A percentile compares a stretch with the other conserved stretches of the same genome.
These are phyloP conservation scores for Athene cunicularia DNA, from an alignment of 2,113 vertebrate genomes.

Conservation along the genomic window DNA sequence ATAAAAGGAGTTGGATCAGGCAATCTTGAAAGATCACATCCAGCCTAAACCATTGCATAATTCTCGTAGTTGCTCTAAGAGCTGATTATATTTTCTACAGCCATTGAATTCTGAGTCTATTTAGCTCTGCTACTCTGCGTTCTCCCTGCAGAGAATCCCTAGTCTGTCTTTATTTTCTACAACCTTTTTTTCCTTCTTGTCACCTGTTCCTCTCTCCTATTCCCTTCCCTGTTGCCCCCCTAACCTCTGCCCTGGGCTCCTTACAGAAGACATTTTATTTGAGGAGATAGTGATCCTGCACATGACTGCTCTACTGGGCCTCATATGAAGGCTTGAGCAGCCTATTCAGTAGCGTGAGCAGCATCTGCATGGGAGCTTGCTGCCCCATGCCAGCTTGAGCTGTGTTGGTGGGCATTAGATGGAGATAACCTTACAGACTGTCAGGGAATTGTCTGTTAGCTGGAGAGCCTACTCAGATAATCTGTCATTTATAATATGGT, in stretches of 20 bases:
- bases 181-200: background rate
- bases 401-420: background rate
- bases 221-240: background rate
- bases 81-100: background rate
- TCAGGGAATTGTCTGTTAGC: background rate
- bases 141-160: background rate
- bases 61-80: background rate
- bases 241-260: background rate
- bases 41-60: background rate
- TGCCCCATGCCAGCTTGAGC: background rate
- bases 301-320: background rate
- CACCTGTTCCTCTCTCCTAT: background rate
- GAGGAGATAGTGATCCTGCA: background rate
- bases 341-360: accelerated
- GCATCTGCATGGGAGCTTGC: background rate
- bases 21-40: background rate
- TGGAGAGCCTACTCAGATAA: background rate
- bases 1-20: background rate
- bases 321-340: background rate
- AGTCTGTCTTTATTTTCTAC: background rate
- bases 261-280: background rate
- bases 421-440: background rate
- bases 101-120: background rate
- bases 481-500: background rate
- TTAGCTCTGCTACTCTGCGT: background rate